Base-by-base conservation (phyloP, 2,888 invertebrate genomes). In the Cyrtodaria siliqua region DNA sequence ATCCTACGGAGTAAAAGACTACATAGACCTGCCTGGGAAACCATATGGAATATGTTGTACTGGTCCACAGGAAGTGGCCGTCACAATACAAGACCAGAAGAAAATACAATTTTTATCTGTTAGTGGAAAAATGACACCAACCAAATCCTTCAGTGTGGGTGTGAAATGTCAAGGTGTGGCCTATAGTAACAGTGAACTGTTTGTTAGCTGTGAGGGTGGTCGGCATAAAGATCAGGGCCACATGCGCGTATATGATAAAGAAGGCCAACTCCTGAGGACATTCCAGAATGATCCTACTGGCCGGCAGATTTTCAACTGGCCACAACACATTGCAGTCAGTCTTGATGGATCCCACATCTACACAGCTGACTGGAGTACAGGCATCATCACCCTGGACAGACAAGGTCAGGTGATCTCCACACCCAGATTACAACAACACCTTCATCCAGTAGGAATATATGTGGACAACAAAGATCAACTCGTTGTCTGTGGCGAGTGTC, bases 61-160 rank as follows among this genome's bases (percentile, higher is more conserved):
- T 38, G 38, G 55, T 2, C 18, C 38, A 33, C 33, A 18, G n/a
- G 33, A 56, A 20, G 55, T 33, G 9, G 55, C 18, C 4, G 55
- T 56, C 33, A 29, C 55, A 14, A 1, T 56, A 23, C 16, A 1
- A 2, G 14, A 1, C 3, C 18, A 4, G 12, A 56, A 33, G 29
- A 56, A 56, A 33, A 33, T 56, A 33, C 55, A 56, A 18, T 33
- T 33, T 33, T 16, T 56, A 1, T 56, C 55, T 18, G 55, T 56
- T 3, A 38, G 18, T n/a, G 24, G n/a, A 23, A 38, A 56, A 56
- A 29, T 56, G 38, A n/a, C 12, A 38, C 23, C 33, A 20, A 33
- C 33, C 20, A 29, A 18, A 20, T 56, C 55, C 27, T 56, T 56
- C 20, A 3, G n/a, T 56, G 18, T 26, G 12, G 18, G 38, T 9